Base-by-base conservation (phyloP, 2,888 invertebrate genomes). In the Congeria kusceri region DNA sequence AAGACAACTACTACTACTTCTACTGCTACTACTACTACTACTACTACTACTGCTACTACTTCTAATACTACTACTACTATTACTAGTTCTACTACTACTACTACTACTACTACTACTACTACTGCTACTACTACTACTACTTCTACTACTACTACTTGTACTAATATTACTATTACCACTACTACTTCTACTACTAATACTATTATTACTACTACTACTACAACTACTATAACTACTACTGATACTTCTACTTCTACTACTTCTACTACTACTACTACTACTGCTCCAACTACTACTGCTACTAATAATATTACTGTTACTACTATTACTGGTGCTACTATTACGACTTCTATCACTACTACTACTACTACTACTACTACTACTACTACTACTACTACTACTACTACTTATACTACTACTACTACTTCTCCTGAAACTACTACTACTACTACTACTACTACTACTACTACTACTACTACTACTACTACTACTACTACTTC, bases 91-190 rank as follows among this genome's bases (percentile, higher is more conserved):
- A 49, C 49, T 49, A 49, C 49, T 49, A 49, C 49, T 49, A 49
- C 49, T 49, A 49, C 49, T 20, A 49, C 20, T 49, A 9, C 49
- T 49, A 49, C 49, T 49, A 49, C 49, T 49, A 49, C 49, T 49
- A 18, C 49, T 49, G 18, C 49, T 49, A 20, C 49, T 49, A 20
- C 49, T 49, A 20, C 49, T 49, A 20, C 49, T 49, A 49, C 49
- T 49, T 3, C 49, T 49, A 49, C 49, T 49, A 49, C 49, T 49
- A 15, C 49, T 49, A 15, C 49, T 49, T 9, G 7, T 49, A 15
- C 49, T 49, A 15, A 5, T 49, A 15, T 15, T 49, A 15, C 49
- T 49, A 20, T 15, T 18, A 15, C 49, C 15, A 15, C 49, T 49
- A 15, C 49, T 49, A 5, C 49, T 49, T 5, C 49, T 49, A 15